These are phyloP conservation scores for Agrotis ipsilon DNA, from an alignment of 2,888 invertebrate species.

Conservation along the genomic window DNA sequence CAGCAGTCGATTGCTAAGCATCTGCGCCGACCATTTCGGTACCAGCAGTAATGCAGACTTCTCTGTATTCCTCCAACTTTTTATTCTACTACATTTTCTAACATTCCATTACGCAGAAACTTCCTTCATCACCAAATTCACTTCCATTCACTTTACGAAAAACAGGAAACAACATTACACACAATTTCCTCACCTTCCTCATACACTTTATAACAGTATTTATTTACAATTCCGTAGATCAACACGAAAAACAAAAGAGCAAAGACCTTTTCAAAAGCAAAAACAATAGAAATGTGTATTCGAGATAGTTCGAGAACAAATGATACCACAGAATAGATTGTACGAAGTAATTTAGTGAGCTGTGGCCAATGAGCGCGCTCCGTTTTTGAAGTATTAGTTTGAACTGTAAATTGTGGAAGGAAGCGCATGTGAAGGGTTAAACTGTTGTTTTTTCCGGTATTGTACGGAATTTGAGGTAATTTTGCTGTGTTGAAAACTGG, in stretches of 20 bases:
- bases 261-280: constrained; percentile 29
- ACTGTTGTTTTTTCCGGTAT: constrained; percentile 25
- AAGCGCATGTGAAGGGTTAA: constrained; percentile 23
- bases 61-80: too few species aligned
- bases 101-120: background rate
- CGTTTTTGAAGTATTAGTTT: constrained; percentile 55
- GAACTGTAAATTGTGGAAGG: constrained; percentile 40
- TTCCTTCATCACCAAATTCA: constrained; percentile 19
- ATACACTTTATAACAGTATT: constrained; percentile 35
- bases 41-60: background rate
- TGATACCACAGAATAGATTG: constrained; percentile 55
- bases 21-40: too few species aligned
- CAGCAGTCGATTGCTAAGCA: too few species aligned
- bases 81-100: background rate
- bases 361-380: constrained; percentile 41
- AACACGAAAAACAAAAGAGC: constrained; percentile 40
- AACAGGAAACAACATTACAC: constrained; percentile 17
- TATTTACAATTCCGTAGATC: constrained; percentile 44
- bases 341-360: constrained; percentile 60
- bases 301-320: constrained; percentile 47
- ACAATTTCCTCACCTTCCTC: constrained; percentile 14
- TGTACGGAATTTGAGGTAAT: background rate
- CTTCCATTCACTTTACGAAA: constrained; percentile 13
- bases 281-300: constrained; percentile 45
- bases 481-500: constrained; percentile 6